Conservation (phyloP, 2,113 vertebrate species). For the Entomyzon cyanotis region DNA sequence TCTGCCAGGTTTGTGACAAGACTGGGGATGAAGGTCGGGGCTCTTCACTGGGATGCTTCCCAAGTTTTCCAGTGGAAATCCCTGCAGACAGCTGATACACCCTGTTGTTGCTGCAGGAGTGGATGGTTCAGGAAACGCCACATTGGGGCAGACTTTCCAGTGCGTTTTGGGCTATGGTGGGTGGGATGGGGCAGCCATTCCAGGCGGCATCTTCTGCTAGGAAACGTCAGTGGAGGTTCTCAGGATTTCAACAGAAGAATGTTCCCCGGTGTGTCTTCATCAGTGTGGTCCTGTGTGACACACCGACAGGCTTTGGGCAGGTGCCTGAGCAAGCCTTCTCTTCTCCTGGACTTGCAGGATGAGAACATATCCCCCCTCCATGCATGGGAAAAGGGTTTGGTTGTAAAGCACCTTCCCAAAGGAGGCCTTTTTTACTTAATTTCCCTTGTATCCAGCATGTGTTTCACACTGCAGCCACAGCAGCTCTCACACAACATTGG, state of each 20-base stretch:
- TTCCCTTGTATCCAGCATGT: accelerated
- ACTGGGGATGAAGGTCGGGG: accelerated
- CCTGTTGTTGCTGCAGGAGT: neutral
- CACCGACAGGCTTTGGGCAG: neutral
- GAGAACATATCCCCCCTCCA: accelerated
- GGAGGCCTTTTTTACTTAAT: neutral
- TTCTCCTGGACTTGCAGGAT: neutral
- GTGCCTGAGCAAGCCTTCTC: neutral
- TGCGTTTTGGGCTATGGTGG: neutral
- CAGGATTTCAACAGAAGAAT: neutral
- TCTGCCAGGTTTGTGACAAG: neutral
- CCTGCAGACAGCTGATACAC: neutral
- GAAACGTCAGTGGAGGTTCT: neutral
- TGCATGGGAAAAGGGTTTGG: neutral
- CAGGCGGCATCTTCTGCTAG: accelerated
- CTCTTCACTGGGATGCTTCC: neutral
- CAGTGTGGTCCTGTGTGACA: neutral
- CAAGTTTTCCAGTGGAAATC: neutral
- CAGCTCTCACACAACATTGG: neutral
- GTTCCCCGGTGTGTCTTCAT: neutral
- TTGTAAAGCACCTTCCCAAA: neutral
- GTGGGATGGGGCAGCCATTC: neutral
- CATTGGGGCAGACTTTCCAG: neutral
- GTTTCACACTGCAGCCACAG: neutral
- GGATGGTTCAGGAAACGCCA: neutral